Evolutionary conservation across 2,888 invertebrate species (phyloP).

Genomic region (Pecten maximus): DNA sequence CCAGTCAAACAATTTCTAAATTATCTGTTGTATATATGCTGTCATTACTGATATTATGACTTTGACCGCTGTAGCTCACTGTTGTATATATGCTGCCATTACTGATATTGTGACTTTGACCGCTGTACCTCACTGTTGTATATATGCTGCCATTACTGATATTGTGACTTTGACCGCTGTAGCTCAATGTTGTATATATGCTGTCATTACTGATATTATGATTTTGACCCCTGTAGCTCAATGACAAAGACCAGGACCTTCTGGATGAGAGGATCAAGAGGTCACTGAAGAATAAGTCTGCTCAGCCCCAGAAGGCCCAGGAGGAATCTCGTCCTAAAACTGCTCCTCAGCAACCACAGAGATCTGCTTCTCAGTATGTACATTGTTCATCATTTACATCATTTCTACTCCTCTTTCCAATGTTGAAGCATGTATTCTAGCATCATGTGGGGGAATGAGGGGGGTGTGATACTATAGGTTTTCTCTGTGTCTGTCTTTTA

Average conservation of each 20-base stretch:
- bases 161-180: neutral
- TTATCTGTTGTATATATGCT: no score
- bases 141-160: neutral
- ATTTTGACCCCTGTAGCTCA: slow-evolving; percentile 85
- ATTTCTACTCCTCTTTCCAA: neutral
- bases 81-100: no score
- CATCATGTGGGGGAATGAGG: no score
- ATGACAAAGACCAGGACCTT: slow-evolving; percentile 96
- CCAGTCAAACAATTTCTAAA: no score
- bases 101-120: no score
- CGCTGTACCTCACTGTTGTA: no score
- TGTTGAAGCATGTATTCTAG: no score
- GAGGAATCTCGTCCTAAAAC: slow-evolving; percentile 69
- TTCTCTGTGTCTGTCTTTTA: no score
- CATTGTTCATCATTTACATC: neutral
- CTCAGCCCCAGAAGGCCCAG: slow-evolving; percentile 54
- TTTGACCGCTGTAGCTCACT: no score
- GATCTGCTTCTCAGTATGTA: slow-evolving; percentile 63
- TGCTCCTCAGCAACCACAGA: slow-evolving; percentile 60
- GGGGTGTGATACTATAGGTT: no score
- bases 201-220: neutral
- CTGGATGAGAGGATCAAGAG: slow-evolving; percentile 98
- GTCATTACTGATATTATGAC: no score
- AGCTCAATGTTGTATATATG: neutral
- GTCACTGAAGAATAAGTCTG: slow-evolving; percentile 84